phyloP scores from a whole-genome alignment of 2,888 invertebrate species.

The Quadroppia sp. region DNA sequence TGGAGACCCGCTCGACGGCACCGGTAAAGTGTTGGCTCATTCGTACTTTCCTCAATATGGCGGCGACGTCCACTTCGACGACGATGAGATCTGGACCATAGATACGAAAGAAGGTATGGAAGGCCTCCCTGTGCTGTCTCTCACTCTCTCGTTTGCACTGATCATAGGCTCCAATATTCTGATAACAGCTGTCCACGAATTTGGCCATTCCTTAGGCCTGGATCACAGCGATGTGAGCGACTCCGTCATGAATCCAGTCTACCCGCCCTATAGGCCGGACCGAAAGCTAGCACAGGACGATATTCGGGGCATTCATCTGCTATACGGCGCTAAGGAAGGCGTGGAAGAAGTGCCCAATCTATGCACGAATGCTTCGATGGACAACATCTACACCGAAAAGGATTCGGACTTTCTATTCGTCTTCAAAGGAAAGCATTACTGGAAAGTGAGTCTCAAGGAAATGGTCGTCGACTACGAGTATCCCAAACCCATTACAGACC shows the following conservation, averaged over 20 bases:
- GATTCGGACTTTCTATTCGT: neutral
- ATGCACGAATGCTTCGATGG: neutral
- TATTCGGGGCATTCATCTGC: neutral
- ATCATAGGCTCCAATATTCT: slow-evolving; percentile 6
- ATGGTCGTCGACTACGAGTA: slow-evolving; percentile 9
- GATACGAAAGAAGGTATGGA: neutral
- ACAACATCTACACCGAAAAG: neutral
- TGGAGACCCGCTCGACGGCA: slow-evolving; percentile 5
- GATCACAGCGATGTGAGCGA: slow-evolving; percentile 24
- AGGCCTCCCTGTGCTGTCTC: neutral
- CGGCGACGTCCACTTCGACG: slow-evolving; percentile 28
- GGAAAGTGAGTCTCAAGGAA: slow-evolving; percentile 2
- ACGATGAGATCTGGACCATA: slow-evolving; percentile 32
- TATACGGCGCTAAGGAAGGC: neutral
- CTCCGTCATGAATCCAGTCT: slow-evolving; percentile 21
- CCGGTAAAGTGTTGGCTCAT: slow-evolving; percentile 13
- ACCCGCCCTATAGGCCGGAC: neutral
- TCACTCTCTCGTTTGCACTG: neutral
- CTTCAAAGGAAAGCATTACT: neutral
- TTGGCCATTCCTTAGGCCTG: slow-evolving; percentile 18
- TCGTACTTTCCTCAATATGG: slow-evolving; percentile 28
- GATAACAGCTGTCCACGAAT: slow-evolving; percentile 4
- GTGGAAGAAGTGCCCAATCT: slow-evolving; percentile 2
- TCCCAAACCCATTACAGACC: neutral
- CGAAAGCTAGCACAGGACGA: neutral